phyloP scores from a whole-genome alignment of 2,797 vertebrate genomes.

The Decapterus maruadsi region DNA sequence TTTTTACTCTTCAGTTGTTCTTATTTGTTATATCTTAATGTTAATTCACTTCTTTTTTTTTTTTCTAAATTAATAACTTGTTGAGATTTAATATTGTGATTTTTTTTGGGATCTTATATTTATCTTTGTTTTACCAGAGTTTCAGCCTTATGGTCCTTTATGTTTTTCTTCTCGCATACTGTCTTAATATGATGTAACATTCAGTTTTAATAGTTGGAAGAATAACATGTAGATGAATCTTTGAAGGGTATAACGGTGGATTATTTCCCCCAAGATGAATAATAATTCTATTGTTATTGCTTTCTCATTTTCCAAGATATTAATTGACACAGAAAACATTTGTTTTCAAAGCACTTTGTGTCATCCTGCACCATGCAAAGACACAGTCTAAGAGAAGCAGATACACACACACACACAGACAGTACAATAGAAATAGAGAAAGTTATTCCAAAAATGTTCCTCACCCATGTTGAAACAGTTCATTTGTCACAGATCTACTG shows the following conservation, averaged over 20 bases:
- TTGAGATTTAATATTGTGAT: constrained; percentile 37
- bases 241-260: constrained; percentile 3
- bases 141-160: constrained; percentile 53
- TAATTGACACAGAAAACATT: constrained; percentile 10
- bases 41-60: constrained; percentile 1
- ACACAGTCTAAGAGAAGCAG: constrained; percentile 19
- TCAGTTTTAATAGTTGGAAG: constrained; percentile 20
- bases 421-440: not conserved
- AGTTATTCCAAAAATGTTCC: constrained; percentile 20
- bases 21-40: constrained; percentile 35
- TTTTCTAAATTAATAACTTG: constrained; percentile 46
- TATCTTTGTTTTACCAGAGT: constrained; percentile 3
- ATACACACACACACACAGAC: not conserved
- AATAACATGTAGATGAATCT: constrained; percentile 18
- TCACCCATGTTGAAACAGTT: constrained; percentile 4
- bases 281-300: not conserved
- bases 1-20: constrained; percentile 35
- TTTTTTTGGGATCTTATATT: constrained; percentile 24
- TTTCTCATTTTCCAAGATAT: constrained; percentile 16
- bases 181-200: constrained; percentile 44
- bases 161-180: constrained; percentile 17
- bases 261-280: constrained; percentile 12
- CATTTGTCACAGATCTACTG: not conserved
- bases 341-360: constrained; percentile 19
- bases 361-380: constrained; percentile 22